Conservation (phyloP, 2,888 invertebrate species). For the Andrena camellia region DNA sequence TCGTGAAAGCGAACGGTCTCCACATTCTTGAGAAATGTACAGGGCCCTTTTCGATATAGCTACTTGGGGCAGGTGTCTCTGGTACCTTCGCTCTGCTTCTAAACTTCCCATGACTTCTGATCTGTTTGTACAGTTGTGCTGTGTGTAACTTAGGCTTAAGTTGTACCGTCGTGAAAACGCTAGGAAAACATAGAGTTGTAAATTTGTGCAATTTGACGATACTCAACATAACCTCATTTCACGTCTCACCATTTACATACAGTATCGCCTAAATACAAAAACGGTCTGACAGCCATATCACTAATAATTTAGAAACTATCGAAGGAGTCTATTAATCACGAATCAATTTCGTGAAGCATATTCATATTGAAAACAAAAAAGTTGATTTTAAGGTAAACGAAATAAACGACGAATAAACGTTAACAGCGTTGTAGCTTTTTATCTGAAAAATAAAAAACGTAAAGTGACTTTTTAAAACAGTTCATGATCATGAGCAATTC, state of each 20-base stretch:
- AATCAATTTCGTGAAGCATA: slow-evolving; percentile 7
- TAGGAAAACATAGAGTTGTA: slow-evolving; percentile 54
- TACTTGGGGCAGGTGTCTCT: slow-evolving; percentile 49
- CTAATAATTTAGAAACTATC: slow-evolving; percentile 20
- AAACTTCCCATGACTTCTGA: slow-evolving; percentile 72
- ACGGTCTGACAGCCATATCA: slow-evolving; percentile 74
- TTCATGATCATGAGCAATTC: background rate
- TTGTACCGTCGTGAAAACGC: slow-evolving; percentile 74
- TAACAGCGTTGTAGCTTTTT: background rate
- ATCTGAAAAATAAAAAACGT: background rate
- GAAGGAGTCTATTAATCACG: background rate
- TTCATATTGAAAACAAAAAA: background rate
- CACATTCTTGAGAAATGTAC: slow-evolving; percentile 86
- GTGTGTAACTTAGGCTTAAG: slow-evolving; percentile 68
- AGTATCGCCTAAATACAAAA: slow-evolving; percentile 71
- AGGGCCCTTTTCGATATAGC: slow-evolving; percentile 84
- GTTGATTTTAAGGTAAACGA: background rate
- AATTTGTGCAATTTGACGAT: background rate
- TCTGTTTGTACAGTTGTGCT: slow-evolving; percentile 65
- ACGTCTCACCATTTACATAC: slow-evolving; percentile 75
- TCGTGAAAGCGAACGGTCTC: slow-evolving; percentile 89
- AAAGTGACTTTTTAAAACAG: background rate
- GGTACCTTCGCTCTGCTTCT: slow-evolving; percentile 51
- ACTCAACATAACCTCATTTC: background rate
- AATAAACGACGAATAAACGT: background rate